Evolutionary conservation across 2,113 vertebrate genomes (phyloP), one percentile per base, ranked within the genome.

Genomic region (Lophius piscatorius): DNA sequence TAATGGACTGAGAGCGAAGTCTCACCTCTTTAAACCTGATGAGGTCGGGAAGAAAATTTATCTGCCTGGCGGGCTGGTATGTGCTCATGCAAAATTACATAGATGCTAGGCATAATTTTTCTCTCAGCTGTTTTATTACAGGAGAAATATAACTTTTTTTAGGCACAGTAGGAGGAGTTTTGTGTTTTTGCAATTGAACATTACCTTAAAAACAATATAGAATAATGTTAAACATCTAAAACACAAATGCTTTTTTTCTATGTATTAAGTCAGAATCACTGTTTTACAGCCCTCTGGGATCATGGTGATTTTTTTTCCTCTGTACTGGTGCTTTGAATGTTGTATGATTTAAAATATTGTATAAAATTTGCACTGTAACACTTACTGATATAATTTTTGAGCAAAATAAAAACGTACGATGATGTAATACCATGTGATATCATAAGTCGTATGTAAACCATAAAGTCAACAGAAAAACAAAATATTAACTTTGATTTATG

Each of bases 1-100:
- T 87, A 87, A 88, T 88, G 87, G 78, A 83, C 80, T 81, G 74
- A 56, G 62, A 82, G 80, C 58, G 42, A 60, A 77, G 66, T 78
- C 76, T 83, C 82, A 87, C 76, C 84, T 84, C 82, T 85, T 80
- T 76, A 86, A 85, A 82, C 76, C 70, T 76, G 76, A 83, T 77
- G 82, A 83, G 84, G 62, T 80, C 38, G 13, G 66, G 80, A 49
- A 83, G 82, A 78, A 84, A 82, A 85, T 76, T 78, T 76, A 84
- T 86, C 83, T 66, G 83, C 67, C 76, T 76, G 50, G 54, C 70
- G 74, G 74, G 54, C 61, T 71, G 74, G 82, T 83, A 80, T 74
- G 57, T 67, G 70, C 76, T 75, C 40, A 51, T 51, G 58, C 16
- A 18, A 65, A 80, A 82, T 84, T 55, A 74, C 56, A 73, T 57